These are phyloP conservation scores for Drosophila seguyi DNA, from an alignment of 1,140 invertebrate species.

Conservation along the genomic window DNA sequence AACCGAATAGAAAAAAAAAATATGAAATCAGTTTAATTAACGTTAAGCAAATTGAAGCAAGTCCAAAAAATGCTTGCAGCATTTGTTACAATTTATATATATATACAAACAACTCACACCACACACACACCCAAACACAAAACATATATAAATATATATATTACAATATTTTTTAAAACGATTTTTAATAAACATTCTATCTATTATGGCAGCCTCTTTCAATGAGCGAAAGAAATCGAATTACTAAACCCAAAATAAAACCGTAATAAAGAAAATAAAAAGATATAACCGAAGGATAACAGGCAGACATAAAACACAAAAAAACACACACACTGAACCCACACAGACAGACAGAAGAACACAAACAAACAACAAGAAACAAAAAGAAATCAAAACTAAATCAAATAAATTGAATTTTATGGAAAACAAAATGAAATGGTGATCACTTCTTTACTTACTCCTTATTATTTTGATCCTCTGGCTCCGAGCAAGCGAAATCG, in stretches of 20 bases:
- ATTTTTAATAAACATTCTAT: conserved; percentile 82
- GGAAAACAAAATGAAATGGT: conserved; percentile 69
- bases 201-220: conserved; percentile 71
- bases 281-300: conserved; percentile 50
- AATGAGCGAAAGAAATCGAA: conserved; percentile 51
- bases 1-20: conserved; percentile 29
- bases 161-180: conserved; percentile 69
- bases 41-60: conserved; percentile 72
- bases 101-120: conserved; percentile 1
- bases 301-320: conserved; percentile 42
- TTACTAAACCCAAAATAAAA: conserved; percentile 36
- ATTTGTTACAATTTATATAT: conserved; percentile 76
- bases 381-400: conserved; percentile 52
- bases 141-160: conserved; percentile 67
- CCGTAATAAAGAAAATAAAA: conserved; percentile 32
- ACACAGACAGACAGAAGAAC: conserved; percentile 25
- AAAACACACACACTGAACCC: conserved; percentile 22
- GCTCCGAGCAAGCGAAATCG: conserved; percentile 34
- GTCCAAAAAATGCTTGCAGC: conserved; percentile 63
- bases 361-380: conserved; percentile 33
- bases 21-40: conserved; percentile 61
- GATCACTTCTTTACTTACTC: conserved; percentile 56
- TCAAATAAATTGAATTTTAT: conserved; percentile 78
- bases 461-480: conserved; percentile 67
- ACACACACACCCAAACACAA: background rate